phyloP scores from a whole-genome alignment of 2,797 vertebrate genomes.

The Protonibea diacanthus region DNA sequence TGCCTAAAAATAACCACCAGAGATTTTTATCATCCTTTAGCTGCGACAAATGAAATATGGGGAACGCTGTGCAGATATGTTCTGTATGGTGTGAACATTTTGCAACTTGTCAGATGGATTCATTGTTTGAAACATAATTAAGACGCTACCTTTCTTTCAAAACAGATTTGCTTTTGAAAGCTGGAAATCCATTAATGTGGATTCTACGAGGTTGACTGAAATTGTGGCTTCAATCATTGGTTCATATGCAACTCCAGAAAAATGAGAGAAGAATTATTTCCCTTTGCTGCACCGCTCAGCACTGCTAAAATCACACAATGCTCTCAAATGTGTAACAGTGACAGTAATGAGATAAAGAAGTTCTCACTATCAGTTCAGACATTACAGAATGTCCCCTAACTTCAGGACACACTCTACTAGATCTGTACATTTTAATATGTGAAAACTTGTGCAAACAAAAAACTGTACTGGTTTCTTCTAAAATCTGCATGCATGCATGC shows the following conservation, averaged over 20 bases:
- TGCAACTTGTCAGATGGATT: not conserved
- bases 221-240: not conserved
- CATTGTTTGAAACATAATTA: not conserved
- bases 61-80: not conserved
- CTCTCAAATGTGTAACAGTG: not conserved
- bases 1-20: not conserved
- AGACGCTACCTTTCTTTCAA: not conserved
- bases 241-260: slow-evolving; percentile 1
- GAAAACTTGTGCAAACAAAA: not conserved
- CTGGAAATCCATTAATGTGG: not conserved
- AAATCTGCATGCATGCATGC: too few relatives aligned
- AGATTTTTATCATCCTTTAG: not conserved
- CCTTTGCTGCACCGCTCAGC: not conserved
- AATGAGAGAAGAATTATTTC: not conserved
- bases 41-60: not conserved
- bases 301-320: not conserved
- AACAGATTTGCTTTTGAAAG: not conserved
- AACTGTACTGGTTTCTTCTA: not conserved
- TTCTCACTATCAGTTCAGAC: slow-evolving; percentile 7
- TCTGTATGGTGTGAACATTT: not conserved
- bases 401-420: not conserved
- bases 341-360: slow-evolving; percentile 12
- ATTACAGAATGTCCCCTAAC: slow-evolving; percentile 1
- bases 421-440: not conserved
- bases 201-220: not conserved